A percentile compares a stretch with the other conserved stretches of the same genome.
Conservation (phyloP, 2,113 vertebrate species). For the Donacobius atricapilla region DNA sequence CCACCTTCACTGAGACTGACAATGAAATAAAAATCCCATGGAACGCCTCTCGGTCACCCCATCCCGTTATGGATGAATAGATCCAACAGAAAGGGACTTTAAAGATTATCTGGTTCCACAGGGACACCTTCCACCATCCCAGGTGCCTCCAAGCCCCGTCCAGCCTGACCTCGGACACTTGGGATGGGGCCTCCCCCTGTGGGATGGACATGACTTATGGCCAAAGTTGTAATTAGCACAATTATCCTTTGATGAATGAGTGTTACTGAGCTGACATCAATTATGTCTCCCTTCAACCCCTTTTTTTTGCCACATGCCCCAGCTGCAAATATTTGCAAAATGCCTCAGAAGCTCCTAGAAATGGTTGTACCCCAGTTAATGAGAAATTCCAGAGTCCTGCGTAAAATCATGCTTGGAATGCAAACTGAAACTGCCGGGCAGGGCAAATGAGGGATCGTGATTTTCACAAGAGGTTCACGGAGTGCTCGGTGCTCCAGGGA, state of each 20-base stretch:
- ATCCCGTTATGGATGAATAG: no score
- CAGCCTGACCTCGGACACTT: not conserved
- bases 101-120: not conserved
- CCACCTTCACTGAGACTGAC: no score
- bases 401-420: not conserved
- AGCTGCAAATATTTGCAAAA: not conserved
- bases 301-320: not conserved
- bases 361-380: not conserved
- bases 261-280: not conserved
- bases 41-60: no score
- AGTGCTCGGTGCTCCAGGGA: not conserved
- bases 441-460: not conserved
- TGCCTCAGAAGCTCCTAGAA: not conserved
- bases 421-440: not conserved
- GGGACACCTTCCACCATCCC: not conserved
- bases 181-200: not conserved
- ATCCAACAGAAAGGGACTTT: no score
- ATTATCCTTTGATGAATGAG: not conserved
- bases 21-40: no score
- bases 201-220: not conserved
- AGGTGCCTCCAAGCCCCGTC: not conserved
- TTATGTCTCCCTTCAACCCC: not conserved
- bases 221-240: not conserved
- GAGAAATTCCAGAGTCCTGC: not conserved
- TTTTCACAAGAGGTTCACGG: not conserved